Conservation (phyloP, 2,797 vertebrate genomes). For the Protosalanx chinensis region DNA sequence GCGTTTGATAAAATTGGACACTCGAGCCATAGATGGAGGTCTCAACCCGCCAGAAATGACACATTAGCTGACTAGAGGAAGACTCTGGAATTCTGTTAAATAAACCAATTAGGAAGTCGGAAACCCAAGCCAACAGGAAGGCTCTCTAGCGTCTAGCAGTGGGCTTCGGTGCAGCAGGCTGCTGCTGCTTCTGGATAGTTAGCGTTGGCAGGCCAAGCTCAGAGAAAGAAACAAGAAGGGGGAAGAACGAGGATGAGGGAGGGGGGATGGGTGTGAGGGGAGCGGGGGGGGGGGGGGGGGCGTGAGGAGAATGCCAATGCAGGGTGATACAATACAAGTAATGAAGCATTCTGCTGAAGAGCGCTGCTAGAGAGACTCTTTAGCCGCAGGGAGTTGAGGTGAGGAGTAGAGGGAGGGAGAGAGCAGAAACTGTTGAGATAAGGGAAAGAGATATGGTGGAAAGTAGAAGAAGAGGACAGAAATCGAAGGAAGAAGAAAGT, state of each 20-base stretch:
- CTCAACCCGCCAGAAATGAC: constrained; percentile 38
- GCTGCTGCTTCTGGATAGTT: constrained; percentile 40
- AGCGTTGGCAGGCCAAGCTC: constrained; percentile 50
- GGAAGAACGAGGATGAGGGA: neutral
- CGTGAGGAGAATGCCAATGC: constrained; percentile 59
- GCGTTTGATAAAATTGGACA: constrained; percentile 28
- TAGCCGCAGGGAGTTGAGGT: constrained; percentile 37
- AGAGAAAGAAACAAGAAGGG: constrained; percentile 22
- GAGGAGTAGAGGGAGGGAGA: constrained; percentile 15
- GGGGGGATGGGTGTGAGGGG: constrained; percentile 15
- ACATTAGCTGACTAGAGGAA: constrained; percentile 40
- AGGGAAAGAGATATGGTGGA: too few species aligned
- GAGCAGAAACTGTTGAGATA: too few species aligned
- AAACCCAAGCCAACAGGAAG: constrained; percentile 51
- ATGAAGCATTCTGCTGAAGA: constrained; percentile 63
- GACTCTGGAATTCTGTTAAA: constrained; percentile 45
- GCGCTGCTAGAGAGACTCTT: constrained; percentile 51
- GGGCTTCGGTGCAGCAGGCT: constrained; percentile 33
- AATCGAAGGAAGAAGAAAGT: constrained; percentile 2
- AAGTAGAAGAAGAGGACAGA: neutral
- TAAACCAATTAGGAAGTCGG: constrained; percentile 63
- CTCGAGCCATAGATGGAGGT: constrained; percentile 34
- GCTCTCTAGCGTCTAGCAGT: constrained; percentile 8
- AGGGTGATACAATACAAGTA: constrained; percentile 64
- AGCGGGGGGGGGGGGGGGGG: constrained; percentile 13